These are phyloP conservation scores for Actinernus sp. DNA, from an alignment of 92 coral and sea anemone species.

Conservation along the genomic window DNA sequence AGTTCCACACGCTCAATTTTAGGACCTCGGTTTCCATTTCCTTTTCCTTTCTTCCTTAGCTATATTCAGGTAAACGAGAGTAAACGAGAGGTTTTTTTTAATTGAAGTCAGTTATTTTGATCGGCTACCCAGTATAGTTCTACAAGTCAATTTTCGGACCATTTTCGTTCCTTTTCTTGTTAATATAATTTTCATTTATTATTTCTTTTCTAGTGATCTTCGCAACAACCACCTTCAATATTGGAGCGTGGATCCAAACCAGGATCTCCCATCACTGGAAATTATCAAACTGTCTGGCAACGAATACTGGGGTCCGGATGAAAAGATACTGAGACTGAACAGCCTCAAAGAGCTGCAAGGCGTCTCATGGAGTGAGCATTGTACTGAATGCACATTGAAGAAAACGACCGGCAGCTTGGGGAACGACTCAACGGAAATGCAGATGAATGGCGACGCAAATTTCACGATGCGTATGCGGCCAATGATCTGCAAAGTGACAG, in stretches of 20 bases:
- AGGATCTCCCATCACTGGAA: slow-evolving; percentile 26
- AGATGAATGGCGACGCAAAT: slow-evolving; percentile 8
- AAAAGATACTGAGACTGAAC: slow-evolving; percentile 32
- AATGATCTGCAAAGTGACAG: slow-evolving; percentile 21
- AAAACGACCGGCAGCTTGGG: slow-evolving; percentile 11
- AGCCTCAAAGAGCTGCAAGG: slow-evolving; percentile 54
- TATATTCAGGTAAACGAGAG: no score
- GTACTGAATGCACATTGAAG: slow-evolving; percentile 45
- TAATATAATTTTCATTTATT: background rate
- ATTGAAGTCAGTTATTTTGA: no score
- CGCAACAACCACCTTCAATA: slow-evolving; percentile 32
- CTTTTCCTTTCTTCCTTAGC: no score
- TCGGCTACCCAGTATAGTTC: no score
- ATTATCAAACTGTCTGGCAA: slow-evolving; percentile 46
- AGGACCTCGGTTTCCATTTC: no score
- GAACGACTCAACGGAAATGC: background rate
- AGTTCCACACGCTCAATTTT: no score
- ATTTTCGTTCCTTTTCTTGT: no score
- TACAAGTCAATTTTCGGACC: no score
- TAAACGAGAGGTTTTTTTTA: no score
- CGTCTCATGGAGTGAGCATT: slow-evolving; percentile 56
- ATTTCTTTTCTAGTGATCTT: slow-evolving; percentile 42
- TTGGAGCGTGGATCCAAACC: slow-evolving; percentile 42
- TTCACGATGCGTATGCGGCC: background rate
- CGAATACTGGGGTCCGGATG: slow-evolving; percentile 48